A percentile compares a stretch with the other conserved stretches of the same genome.
Conservation (phyloP, 2,113 vertebrate species). For the Progne subis region DNA sequence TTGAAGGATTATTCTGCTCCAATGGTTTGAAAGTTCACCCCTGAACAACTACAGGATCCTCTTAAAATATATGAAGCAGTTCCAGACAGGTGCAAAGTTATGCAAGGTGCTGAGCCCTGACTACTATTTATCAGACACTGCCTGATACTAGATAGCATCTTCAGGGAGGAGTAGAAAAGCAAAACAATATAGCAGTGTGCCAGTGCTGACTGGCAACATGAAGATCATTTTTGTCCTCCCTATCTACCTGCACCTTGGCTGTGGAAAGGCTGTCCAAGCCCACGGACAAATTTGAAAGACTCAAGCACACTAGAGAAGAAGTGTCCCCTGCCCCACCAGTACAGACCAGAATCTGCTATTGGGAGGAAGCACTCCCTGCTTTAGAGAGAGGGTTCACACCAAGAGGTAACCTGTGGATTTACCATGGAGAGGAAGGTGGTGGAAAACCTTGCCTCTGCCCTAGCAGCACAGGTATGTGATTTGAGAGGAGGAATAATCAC, state of each 20-base stretch:
- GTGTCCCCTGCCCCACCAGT: background rate
- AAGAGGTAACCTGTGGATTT: background rate
- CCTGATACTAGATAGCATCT: background rate
- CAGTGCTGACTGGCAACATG: too few relatives aligned
- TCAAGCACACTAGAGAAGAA: background rate
- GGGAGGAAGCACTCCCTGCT: background rate
- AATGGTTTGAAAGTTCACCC: too few relatives aligned
- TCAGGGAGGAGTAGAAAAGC: background rate
- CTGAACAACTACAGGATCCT: too few relatives aligned
- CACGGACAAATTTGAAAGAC: background rate
- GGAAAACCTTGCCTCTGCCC: background rate
- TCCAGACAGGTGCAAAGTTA: background rate
- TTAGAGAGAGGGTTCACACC: background rate
- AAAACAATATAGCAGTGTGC: background rate
- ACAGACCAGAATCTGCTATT: background rate
- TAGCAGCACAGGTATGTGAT: background rate
- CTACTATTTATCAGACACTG: background rate
- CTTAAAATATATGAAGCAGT: background rate
- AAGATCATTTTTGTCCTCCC: background rate
- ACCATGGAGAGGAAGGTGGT: background rate
- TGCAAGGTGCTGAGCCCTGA: too few relatives aligned
- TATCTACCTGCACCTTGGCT: background rate
- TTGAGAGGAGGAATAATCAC: background rate
- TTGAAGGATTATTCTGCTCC: too few relatives aligned
- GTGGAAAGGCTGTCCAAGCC: background rate